Conservation (phyloP, 1,140 invertebrate genomes). For the Metopolophium dirhodum region DNA sequence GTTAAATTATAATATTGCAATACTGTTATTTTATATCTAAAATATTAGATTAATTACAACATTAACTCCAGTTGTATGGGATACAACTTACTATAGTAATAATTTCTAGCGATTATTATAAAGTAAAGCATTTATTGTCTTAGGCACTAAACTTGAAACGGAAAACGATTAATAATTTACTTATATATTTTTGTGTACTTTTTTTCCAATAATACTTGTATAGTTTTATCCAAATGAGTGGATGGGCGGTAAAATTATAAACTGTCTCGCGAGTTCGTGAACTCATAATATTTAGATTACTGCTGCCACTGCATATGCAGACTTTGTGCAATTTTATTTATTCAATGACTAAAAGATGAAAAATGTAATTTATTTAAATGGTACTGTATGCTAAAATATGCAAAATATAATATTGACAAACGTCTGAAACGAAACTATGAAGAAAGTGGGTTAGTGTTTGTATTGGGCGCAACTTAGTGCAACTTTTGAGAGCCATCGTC, state of each 20-base stretch:
- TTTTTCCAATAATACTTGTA: background rate
- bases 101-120: background rate
- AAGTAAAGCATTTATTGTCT: background rate
- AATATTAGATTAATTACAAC: background rate
- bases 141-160: background rate
- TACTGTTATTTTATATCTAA: background rate
- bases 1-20: background rate
- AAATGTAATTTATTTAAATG: conserved; percentile 1
- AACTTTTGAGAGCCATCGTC: background rate
- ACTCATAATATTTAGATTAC: background rate
- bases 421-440: background rate
- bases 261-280: background rate
- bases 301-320: background rate
- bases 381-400: background rate
- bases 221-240: background rate
- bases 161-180: background rate
- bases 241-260: background rate
- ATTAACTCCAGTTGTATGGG: background rate
- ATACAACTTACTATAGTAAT: background rate
- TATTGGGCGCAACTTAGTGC: background rate
- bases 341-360: background rate
- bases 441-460: background rate
- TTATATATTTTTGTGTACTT: too few relatives aligned
- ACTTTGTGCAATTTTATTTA: background rate
- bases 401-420: background rate